These are phyloP conservation scores for Carlito syrichta DNA, from an alignment of 2,113 vertebrate genomes.

Conservation along the genomic window DNA sequence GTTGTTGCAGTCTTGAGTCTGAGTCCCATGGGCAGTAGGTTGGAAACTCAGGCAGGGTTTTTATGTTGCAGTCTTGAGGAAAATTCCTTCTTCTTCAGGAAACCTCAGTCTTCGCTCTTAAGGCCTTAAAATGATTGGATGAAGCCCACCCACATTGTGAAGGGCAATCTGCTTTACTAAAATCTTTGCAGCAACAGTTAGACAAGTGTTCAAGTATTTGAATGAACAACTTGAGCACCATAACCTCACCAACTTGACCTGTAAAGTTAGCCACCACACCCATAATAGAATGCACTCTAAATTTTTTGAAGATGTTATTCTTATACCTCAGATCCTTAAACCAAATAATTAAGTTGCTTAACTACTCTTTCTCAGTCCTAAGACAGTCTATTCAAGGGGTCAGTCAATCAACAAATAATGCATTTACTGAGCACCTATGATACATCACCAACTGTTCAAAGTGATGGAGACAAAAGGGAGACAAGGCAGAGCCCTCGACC, in stretches of 20 bases:
- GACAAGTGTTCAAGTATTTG: not conserved
- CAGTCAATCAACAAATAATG: not conserved
- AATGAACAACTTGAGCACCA: not conserved
- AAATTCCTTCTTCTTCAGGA: not conserved
- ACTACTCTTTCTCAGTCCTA: not conserved
- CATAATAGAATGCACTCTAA: accelerated
- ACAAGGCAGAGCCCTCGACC: not conserved
- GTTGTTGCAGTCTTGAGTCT: not conserved
- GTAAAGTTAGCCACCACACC: not conserved
- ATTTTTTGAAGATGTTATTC: not conserved
- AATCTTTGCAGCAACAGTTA: not conserved
- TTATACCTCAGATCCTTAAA: not conserved
- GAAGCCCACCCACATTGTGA: not conserved
- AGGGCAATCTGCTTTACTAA: not conserved
- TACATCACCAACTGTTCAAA: not conserved
- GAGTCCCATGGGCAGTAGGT: not conserved
- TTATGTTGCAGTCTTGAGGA: not conserved
- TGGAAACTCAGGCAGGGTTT: not conserved
- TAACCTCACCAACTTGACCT: not conserved
- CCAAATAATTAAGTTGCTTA: not conserved
- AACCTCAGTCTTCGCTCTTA: not conserved
- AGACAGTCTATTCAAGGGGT: not conserved
- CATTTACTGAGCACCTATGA: not conserved
- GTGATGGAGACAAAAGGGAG: not conserved
- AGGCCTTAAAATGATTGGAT: not conserved